Conservation (phyloP, 2,797 vertebrate genomes). For the Odontamblyopus rebecca region DNA sequence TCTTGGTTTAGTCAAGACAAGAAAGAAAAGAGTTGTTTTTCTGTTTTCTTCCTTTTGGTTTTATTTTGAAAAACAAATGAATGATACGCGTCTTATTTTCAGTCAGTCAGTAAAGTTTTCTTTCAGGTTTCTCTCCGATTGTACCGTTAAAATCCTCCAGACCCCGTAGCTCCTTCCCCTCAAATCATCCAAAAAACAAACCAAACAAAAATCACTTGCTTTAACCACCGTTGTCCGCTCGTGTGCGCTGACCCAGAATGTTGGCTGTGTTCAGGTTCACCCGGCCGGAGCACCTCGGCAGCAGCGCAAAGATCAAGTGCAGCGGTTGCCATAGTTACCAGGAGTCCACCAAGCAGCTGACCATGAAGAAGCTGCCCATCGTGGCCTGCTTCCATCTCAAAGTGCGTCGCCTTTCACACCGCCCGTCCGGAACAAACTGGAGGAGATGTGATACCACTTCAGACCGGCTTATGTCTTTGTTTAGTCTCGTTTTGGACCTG, state of each 20-base stretch:
- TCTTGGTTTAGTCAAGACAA: too few relatives aligned
- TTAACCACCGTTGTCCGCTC: background rate
- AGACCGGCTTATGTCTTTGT: too few relatives aligned
- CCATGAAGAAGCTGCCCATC: constrained; percentile 99
- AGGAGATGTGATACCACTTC: background rate
- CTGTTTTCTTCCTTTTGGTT: too few relatives aligned
- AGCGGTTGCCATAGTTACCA: constrained; percentile 99
- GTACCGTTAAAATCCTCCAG: too few relatives aligned
- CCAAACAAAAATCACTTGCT: background rate
- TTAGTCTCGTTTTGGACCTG: too few relatives aligned
- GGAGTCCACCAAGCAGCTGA: constrained; percentile 99
- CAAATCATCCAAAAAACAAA: background rate
- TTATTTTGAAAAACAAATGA: too few relatives aligned
- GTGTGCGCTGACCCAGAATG: constrained; percentile 10
- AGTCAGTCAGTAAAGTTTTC: background rate
- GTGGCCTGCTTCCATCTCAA: constrained; percentile 99
- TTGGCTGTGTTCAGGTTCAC: constrained; percentile 85
- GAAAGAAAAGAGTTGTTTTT: too few relatives aligned
- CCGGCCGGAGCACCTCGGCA: constrained; percentile 97
- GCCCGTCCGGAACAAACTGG: background rate
- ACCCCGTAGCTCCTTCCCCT: background rate
- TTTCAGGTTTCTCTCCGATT: background rate
- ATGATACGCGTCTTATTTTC: background rate
- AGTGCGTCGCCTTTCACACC: constrained; percentile 77
- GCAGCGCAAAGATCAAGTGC: constrained; percentile 99